Evolutionary conservation across 2,888 invertebrate genomes (phyloP).

Genomic region (Agonopterix heracliana): DNA sequence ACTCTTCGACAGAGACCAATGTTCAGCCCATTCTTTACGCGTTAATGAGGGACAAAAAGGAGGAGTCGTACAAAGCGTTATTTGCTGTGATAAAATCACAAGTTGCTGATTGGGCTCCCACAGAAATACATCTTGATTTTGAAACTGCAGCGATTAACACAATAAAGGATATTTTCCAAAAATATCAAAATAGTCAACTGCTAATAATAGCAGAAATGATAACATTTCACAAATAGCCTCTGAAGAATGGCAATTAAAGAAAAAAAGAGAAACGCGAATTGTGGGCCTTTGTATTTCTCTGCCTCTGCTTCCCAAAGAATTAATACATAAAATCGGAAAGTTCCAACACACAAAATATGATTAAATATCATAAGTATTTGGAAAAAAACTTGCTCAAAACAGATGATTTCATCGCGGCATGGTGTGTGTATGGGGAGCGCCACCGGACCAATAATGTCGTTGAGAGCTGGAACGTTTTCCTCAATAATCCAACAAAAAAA

Average conservation of each 20-base stretch:
- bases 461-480: not conserved
- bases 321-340: not conserved
- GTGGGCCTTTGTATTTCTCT: not conserved
- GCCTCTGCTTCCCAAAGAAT: not conserved
- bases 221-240: not conserved
- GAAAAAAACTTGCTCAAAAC: too few relatives aligned
- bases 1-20: conserved; percentile 8
- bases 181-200: not conserved
- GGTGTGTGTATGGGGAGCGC: not conserved
- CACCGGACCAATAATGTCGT: not conserved
- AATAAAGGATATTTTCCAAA: not conserved
- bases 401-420: too few relatives aligned
- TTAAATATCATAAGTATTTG: too few relatives aligned
- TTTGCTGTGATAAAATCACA: not conserved
- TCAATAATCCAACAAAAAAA: too few relatives aligned
- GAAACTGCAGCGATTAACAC: not conserved
- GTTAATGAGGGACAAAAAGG: conserved; percentile 6
- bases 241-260: not conserved
- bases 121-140: not conserved
- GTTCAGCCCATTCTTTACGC: conserved; percentile 8
- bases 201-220: too few relatives aligned
- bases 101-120: not conserved
- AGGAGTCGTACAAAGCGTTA: too few relatives aligned
- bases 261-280: not conserved
- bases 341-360: not conserved